Percentiles rank a stretch among this genome's conserved stretches.
These are phyloP conservation scores for Diplosoma virens DNA, from an alignment of 23 tunicate species.

Conservation along the genomic window DNA sequence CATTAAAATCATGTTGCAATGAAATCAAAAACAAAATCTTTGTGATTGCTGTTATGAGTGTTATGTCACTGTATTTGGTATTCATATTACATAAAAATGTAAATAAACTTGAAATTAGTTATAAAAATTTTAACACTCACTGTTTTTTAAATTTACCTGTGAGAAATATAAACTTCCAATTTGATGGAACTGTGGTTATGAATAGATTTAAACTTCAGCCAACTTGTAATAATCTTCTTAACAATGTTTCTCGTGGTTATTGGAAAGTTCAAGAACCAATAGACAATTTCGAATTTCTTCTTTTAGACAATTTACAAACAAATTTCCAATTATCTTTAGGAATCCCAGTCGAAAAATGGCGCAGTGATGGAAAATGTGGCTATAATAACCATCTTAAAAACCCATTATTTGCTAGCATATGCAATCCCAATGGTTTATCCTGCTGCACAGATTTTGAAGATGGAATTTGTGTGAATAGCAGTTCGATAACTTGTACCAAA, in stretches of 20 bases:
- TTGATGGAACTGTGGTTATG: too few relatives aligned
- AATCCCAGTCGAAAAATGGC: constrained; percentile 3
- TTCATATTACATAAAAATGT: too few relatives aligned
- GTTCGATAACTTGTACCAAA: background rate
- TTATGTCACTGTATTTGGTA: too few relatives aligned
- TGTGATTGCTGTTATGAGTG: background rate
- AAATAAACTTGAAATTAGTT: too few relatives aligned
- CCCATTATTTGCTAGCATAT: background rate
- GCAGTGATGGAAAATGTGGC: constrained; percentile 37
- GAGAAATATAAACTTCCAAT: too few relatives aligned
- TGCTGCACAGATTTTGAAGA: constrained; percentile 6
- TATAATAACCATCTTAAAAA: background rate
- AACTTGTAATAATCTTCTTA: constrained; percentile 22
- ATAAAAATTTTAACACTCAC: too few relatives aligned
- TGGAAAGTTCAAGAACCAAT: constrained; percentile 6
- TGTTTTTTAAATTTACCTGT: too few relatives aligned
- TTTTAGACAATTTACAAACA: background rate
- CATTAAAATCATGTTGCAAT: too few relatives aligned
- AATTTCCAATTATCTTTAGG: background rate
- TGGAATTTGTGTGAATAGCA: background rate
- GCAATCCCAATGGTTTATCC: constrained; percentile 11
- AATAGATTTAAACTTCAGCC: too few relatives aligned
- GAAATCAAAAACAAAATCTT: too few relatives aligned
- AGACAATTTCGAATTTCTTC: background rate
- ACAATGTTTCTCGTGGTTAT: constrained; percentile 14